Conservation (phyloP, 2,888 invertebrate genomes). For the Epinotia brunnichana region DNA sequence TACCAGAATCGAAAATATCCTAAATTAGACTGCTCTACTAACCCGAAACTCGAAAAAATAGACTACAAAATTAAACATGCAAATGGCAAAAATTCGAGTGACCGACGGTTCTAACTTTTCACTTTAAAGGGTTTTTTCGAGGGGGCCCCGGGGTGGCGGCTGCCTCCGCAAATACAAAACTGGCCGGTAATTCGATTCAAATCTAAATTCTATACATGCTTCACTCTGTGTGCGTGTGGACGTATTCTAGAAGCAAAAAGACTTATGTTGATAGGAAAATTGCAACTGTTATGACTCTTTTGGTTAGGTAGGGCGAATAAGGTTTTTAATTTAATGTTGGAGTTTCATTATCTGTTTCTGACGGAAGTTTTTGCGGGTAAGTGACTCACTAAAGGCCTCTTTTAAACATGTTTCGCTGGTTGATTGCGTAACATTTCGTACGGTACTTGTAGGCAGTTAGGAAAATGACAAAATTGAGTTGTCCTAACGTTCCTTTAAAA, state of each 20-base stretch:
- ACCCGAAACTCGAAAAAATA: conserved; percentile 12
- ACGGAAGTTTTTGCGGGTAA: conserved; percentile 16
- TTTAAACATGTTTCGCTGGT: not conserved
- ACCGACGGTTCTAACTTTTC: conserved; percentile 65
- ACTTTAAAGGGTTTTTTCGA: conserved; percentile 74
- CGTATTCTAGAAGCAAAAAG: not conserved
- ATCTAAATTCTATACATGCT: conserved; percentile 44
- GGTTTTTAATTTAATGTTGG: conserved; percentile 31
- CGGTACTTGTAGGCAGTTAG: no score
- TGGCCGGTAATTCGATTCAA: conserved; percentile 58
- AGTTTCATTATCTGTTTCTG: conserved; percentile 28
- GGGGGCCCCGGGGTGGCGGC: conserved; percentile 47
- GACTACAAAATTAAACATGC: conserved; percentile 38
- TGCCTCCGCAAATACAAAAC: conserved; percentile 59
- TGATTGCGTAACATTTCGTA: no score
- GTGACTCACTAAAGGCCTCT: not conserved
- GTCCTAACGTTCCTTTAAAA: no score
- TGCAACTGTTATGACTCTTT: not conserved
- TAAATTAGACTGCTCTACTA: conserved; percentile 1
- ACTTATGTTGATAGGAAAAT: not conserved
- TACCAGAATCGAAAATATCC: no score
- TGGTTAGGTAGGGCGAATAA: not conserved
- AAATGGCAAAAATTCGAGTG: conserved; percentile 45
- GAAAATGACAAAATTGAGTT: no score
- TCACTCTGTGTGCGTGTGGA: conserved; percentile 20